Base-by-base conservation (phyloP, 2,797 vertebrate species). In the Hydrophis major region DNA sequence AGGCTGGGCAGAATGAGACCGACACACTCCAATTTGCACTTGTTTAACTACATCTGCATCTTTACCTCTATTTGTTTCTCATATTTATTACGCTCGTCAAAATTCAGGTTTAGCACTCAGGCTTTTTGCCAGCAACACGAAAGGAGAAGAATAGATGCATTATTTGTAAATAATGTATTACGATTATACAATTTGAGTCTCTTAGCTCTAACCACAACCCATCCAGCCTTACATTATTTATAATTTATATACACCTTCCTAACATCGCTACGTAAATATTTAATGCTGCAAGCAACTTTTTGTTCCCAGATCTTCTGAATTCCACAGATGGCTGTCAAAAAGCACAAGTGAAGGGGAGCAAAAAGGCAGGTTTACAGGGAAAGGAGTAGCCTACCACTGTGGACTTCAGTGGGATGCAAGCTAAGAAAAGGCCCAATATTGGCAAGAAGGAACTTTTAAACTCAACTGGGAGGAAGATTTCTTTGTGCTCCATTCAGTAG, bases 101-200 rank as follows among this genome's bases (percentile, higher is more conserved):
- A 97, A 97, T 98, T 98, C 98, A 98, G 98, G 98, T 98, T 98
- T 98, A 97, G 98, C 98, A 98, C 98, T 98, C 98, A 96, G 97
- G 98, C 98, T 98, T 98, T 12, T 98, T 98, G 97, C 98, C 96
- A 97, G 98, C 98, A 97, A 96, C 97, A 97, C 98, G 98, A 98
- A 98, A 98, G 98, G 98, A 98, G 98, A 98, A 98, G 98, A 98
- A 98, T 98, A 99, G 98, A 98, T 98, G 98, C 98, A 98, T 99
- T 99, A 98, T 99, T 98, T 99, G 98, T 99, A 98, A 99, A 99
- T 99, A 99, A 99, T 99, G 99, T 98, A 99, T 99, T 98, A 99
- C 98, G 98, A 98, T 98, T 98, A 98, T 98, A 98, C 97, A 98
- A 98, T 98, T 98, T 98, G 97, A 98, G 98, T 98, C 98, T 98